Evolutionary conservation across 2,797 vertebrate genomes (phyloP), one percentile per base, ranked within the genome.

Genomic region (Poliocrania exsul): DNA sequence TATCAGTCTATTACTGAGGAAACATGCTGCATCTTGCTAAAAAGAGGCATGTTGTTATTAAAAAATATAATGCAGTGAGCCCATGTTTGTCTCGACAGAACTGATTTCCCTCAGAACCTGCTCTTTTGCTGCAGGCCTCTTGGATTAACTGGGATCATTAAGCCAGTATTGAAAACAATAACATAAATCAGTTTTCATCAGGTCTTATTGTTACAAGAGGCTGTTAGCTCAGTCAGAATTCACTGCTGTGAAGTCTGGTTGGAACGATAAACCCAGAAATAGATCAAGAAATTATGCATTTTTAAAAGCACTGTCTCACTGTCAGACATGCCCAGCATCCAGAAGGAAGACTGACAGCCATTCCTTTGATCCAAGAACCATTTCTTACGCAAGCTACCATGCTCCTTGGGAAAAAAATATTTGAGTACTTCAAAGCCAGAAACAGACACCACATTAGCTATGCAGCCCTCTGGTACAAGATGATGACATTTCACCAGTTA

Each of bases 351-450:
- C 44, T 88, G 94, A 84, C 91, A 92, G 80, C 28, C 46, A 61
- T 28, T 54, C 75, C 92, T 95, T 94, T 91, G 93, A 93, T 90
- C 88, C 89, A 77, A 81, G 14, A 75, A 70, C 78, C 50, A 73
- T 8, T 78, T 86, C 69, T 88, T 51, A 92, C 86, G 82, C 40
- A 85, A 91, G 91, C 60, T 87, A 79, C 37, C 37, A 6, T 4
- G 19, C 31, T 93, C 33, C 37, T 44, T 56, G 18, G 61, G 40
- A 47, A 79, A 83, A 81, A 35, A 66, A 47, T 9, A 65, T 13
- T 16, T 6, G 37, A 83, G n/a, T 46, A 91, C 61, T 90, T 93
- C 92, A 93, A 95, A 94, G 87, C 3, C 47, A 88, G 44, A 70
- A 60, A 40, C 2, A 57, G 26, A 60, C 40, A 86, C 10, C 14